Evolutionary conservation across 2,113 vertebrate genomes (phyloP).

Genomic region (Arizona elegans): DNA sequence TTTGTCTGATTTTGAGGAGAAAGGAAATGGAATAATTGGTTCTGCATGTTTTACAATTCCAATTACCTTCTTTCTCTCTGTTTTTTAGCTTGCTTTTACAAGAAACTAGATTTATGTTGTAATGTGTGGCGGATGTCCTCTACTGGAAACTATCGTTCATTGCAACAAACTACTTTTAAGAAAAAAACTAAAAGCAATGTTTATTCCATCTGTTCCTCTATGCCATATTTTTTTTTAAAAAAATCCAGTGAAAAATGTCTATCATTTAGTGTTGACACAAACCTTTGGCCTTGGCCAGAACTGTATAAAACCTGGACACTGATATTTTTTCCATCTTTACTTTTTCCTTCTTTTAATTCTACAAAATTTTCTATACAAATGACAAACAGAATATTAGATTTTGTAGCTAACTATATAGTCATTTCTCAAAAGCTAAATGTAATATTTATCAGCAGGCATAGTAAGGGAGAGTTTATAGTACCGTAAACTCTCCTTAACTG

Average conservation of each 20-base stretch:
- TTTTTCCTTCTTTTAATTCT: not conserved
- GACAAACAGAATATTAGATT: not conserved
- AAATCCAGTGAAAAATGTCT: not conserved
- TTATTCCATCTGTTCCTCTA: not conserved
- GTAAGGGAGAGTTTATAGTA: conserved; percentile 32
- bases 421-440: rapidly evolving
- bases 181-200: not conserved
- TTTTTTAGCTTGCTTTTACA: not conserved
- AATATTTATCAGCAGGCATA: not conserved
- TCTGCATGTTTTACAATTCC: conserved; percentile 31
- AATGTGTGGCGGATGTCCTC: conserved; percentile 68
- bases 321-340: not conserved
- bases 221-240: not conserved
- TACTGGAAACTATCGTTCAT: conserved; percentile 66
- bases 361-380: not conserved
- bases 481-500: not conserved
- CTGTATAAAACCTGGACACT: not conserved
- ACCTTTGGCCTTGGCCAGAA: not conserved
- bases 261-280: not conserved
- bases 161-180: conserved; percentile 48
- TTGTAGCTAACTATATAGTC: rapidly evolving
- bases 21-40: conserved; percentile 15
- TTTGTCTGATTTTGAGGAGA: not conserved
- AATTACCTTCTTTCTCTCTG: conserved; percentile 30
- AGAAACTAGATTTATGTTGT: conserved; percentile 29